Evolutionary conservation across 2,888 invertebrate species (phyloP), one percentile per base, ranked within the genome.

Genomic region (Pardosa pseudoannulata): DNA sequence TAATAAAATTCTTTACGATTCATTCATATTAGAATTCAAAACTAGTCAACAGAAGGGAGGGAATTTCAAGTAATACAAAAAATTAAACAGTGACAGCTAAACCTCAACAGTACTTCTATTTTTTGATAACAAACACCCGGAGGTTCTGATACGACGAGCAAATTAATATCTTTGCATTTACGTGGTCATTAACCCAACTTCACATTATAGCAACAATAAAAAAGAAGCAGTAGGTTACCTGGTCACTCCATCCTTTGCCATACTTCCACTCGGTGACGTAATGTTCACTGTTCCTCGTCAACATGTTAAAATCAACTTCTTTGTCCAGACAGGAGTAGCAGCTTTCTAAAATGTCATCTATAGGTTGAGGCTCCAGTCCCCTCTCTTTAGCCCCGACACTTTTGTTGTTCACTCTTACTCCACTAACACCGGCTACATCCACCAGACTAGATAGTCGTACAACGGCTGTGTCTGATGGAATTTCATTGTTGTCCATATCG

Each of bases 261-360:
- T 90, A 91, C 75, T 90, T 90, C 90, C 90, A 90, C 39, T 90
- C 89, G 6, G 91, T 91, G 5, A 90, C 90, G 80, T 90, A 91
- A 88, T 90, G 90, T 88, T 91, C 91, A 87, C 90, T 89, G 83
- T 90, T 91, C 80, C 88, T 89, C 7, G 89, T 89, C 64, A 91
- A 86, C 41, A 90, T 85, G 88, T 90, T 90, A 86, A 90, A 90
- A 19, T 88, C 88, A 9, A 91, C 90, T 11, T 85, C 89, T n/a
- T 89, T 83, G 13, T 90, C 89, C 23, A 90, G 81, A 28, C 80
- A 74, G 11, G 75, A 85, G 27, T 85, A 78, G 11, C 89, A 90
- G 39, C 89, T 89, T 29, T 88, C 73, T 7, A 90, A 50, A 0
- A 90, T 88, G 31, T 89, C 82, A 28, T 90, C 89, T 6, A 87